Evolutionary conservation across 2,888 invertebrate species (phyloP), one percentile per base, ranked within the genome.

Genomic region (Cryptocephalus moraei): DNA sequence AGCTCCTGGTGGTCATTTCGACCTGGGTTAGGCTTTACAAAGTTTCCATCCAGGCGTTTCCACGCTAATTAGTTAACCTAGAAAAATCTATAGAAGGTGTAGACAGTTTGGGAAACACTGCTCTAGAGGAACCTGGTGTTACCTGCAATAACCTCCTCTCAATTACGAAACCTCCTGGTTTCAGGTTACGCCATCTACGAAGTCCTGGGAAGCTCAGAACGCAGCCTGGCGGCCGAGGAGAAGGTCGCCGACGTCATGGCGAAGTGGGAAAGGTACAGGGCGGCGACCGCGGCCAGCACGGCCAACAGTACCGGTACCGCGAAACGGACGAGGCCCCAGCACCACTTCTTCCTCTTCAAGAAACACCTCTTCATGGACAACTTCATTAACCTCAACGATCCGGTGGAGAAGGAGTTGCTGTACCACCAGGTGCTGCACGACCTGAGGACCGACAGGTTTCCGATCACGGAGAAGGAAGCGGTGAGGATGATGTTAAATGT

Each of bases 211-310:
- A 84, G 80, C 58, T 84, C 87, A 1, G 94, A 94, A 69, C 77
- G 94, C 44, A 89, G 90, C 59, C 74, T 95, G 55, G 77, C 84
- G 41, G 80, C 83, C 8, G 86, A 86, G 62, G 94, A 94, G 69
- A 91, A 93, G 60, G 85, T 92, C 10, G 89, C 92, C 1, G 95
- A 95, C 69, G 92, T 93, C 14, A 86, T 95, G 78, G 91, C 93
- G 6, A 86, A 92, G 64, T 95, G 94, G 94, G 95, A 95, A 71
- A 80, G 89, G 57, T 90, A 90, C 55, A 77, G 89, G 32, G 43
- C 43, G 9, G 76, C 80, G 41, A 76, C 60, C 41, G 59, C 62
- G 2, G 55, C 63, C 8, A 64, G 60, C 43, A 63, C 56, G 49
- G 58, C 63, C 2, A 61, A 59, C 4, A 64, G 60, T 43, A 64